A percentile compares a stretch with the other conserved stretches of the same genome.
phyloP scores from a whole-genome alignment of 2,113 vertebrate species.

The Herpailurus yagouaroundi region DNA sequence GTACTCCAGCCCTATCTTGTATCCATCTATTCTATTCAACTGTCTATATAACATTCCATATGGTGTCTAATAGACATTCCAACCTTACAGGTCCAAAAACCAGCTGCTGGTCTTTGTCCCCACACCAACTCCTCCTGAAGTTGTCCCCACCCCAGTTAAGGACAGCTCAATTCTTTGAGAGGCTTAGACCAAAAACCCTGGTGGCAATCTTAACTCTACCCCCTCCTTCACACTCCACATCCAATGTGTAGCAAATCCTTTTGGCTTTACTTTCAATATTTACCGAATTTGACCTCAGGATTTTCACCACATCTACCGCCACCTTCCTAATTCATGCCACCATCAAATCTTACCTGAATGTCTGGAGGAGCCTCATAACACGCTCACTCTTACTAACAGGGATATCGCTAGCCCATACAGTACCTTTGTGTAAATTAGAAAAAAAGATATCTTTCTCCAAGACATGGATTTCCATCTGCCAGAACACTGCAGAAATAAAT shows the following conservation, averaged over 20 bases:
- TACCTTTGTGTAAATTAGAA: neutral
- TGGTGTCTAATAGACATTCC: neutral
- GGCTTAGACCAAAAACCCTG: neutral
- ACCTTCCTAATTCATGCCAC: neutral
- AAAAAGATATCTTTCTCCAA: neutral
- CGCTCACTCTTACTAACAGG: neutral
- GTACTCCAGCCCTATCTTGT: neutral
- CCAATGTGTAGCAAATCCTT: neutral
- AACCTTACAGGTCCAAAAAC: neutral
- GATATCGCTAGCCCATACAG: neutral
- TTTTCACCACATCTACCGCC: neutral
- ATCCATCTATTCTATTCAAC: neutral
- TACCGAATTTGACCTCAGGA: neutral
- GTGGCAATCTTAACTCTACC: neutral
- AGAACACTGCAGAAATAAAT: neutral
- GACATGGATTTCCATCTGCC: neutral
- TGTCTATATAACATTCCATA: neutral
- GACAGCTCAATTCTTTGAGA: neutral
- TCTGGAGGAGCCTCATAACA: neutral
- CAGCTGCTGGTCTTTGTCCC: neutral
- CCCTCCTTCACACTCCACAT: neutral
- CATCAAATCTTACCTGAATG: neutral
- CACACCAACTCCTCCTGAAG: neutral
- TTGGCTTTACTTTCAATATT: neutral
- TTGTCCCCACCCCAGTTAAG: neutral